Base-by-base conservation (phyloP, 2,888 invertebrate genomes). In the Thalpophila matura region DNA sequence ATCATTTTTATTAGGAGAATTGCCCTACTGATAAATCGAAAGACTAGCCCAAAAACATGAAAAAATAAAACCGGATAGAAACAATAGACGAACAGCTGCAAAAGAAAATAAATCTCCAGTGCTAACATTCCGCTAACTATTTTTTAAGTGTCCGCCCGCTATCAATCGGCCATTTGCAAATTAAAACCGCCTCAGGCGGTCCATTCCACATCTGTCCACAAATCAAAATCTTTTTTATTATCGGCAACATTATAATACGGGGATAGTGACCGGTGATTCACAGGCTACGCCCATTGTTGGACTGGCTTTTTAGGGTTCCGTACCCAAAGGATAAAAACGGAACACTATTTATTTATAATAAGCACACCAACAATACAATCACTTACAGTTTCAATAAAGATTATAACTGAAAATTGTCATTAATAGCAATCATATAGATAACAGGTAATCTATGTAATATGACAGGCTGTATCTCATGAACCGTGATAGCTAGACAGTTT, bases 201-300 rank as follows among this genome's bases (percentile, higher is more conserved):
- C 20, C 56, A 67, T 63, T 77, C 26, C 46, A 53, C 69, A 77
- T 65, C 69, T 79, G 77, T 77, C 62, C 65, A 70, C 69, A 79
- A 75, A 74, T 78, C 76, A 74, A 70, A 73, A 68, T 67, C 29
- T 63, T 68, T 77, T 72, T 77, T 75, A 68, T 37, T 33, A 63
- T 63, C 51, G 42, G 38, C 59, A 66, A 75, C 58, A 67, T 53
- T 66, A 56, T 65, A 71, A 56, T 45, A 43, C 18, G 63, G 70
- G 75, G 70, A 81, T 76, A 79, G 67, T 81, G 77, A 81, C 81
- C 82, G 73, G 54, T 58, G 81, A 85, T 77, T 84, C 83, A 83
- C 68, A 66, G 63, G 58, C 55, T 54, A 78, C 80, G 72, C 79
- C 72, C 67, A 75, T 69, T 64, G 57, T 76, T 49, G 61, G 47